phyloP scores from a whole-genome alignment of 2,888 invertebrate genomes.

The Mantis religiosa region DNA sequence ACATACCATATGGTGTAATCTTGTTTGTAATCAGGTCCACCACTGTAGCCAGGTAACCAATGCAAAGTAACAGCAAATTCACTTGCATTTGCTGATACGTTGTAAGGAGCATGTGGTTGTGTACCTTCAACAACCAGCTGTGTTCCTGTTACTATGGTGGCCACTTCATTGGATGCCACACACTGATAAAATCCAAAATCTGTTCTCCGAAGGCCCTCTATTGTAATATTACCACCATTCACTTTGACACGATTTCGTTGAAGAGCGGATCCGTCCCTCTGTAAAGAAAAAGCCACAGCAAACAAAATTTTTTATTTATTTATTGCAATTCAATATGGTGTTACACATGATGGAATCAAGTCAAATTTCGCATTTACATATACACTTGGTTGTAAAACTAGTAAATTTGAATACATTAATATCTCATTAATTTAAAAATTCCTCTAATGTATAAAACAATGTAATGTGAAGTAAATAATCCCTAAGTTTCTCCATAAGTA shows the following conservation, averaged over 20 bases:
- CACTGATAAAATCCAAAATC: constrained; percentile 97
- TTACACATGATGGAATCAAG: too few species aligned
- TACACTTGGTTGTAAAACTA: too few species aligned
- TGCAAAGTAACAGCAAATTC: constrained; percentile 86
- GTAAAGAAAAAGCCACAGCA: constrained; percentile 22
- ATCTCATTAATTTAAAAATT: too few species aligned
- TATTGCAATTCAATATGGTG: too few species aligned
- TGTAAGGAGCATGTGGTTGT: constrained; percentile 95
- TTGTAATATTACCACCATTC: constrained; percentile 85
- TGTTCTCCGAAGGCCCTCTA: constrained; percentile 77
- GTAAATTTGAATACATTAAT: too few species aligned
- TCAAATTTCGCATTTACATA: too few species aligned
- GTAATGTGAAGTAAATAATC: not conserved
- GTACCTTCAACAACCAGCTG: constrained; percentile 90
- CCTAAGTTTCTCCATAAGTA: not conserved
- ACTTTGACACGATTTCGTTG: constrained; percentile 76
- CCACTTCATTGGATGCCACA: constrained; percentile 91
- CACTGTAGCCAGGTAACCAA: constrained; percentile 94
- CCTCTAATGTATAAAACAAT: too few species aligned
- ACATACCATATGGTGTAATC: constrained; percentile 85
- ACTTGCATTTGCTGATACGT: constrained; percentile 83
- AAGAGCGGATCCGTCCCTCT: constrained; percentile 74
- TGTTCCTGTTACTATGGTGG: constrained; percentile 86
- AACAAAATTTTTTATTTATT: too few species aligned
- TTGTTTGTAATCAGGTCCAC: constrained; percentile 91